These are phyloP conservation scores for Acanthiza pusilla DNA, from an alignment of 2,797 vertebrate genomes.

Conservation along the genomic window DNA sequence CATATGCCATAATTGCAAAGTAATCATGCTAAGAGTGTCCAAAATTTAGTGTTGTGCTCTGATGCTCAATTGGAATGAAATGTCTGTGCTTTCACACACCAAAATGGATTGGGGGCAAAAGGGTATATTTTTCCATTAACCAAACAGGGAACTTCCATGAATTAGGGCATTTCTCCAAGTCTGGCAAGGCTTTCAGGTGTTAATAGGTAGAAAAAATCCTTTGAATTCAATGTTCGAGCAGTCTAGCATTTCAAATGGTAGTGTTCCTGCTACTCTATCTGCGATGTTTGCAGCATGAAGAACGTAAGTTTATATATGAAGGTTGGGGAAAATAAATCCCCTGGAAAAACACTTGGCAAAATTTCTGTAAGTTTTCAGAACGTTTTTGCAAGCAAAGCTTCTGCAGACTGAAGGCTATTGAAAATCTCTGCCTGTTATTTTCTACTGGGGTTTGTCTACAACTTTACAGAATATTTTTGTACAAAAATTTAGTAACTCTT, in stretches of 20 bases:
- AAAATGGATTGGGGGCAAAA: conserved; percentile 18
- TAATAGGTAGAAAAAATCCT: not conserved
- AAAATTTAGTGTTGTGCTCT: conserved; percentile 42
- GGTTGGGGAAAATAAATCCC: not conserved
- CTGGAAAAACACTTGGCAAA: not conserved
- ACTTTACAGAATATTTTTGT: not conserved
- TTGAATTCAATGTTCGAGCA: not conserved
- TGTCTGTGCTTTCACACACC: not conserved
- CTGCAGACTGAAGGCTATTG: not conserved
- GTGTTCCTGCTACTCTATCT: not conserved
- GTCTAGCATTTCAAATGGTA: not conserved
- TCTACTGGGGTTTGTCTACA: not conserved
- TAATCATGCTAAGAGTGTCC: conserved; percentile 55
- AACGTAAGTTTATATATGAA: not conserved
- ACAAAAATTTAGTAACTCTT: not conserved
- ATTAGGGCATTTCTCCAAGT: conserved; percentile 22
- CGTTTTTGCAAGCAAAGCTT: not conserved
- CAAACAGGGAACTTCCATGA: conserved; percentile 29
- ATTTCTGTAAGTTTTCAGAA: not conserved
- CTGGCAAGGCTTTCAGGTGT: conserved; percentile 10
- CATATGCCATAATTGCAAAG: conserved; percentile 65
- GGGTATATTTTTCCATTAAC: conserved; percentile 53
- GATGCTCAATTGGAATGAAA: conserved; percentile 20
- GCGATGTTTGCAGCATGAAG: not conserved
- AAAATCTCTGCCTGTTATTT: not conserved